Evolutionary conservation across 1,140 invertebrate species (phyloP).

Genomic region (Chymomyza costata): DNA sequence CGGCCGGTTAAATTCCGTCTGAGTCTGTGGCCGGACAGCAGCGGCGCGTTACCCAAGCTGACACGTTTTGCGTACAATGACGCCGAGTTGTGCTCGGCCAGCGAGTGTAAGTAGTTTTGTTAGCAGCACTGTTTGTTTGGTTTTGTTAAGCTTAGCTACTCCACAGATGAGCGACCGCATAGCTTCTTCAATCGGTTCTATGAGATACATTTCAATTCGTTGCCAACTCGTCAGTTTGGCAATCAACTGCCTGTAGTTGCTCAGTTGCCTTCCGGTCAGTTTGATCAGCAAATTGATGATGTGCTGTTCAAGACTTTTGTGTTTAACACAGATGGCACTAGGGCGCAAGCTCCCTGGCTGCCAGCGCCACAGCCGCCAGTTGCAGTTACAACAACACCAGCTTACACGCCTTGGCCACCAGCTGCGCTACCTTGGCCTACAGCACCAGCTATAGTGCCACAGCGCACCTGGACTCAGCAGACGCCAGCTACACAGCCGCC

Average conservation of each 20-base stretch:
- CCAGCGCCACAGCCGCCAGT: not conserved
- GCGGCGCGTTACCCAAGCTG: slow-evolving; percentile 38
- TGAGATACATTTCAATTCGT: slow-evolving; percentile 12
- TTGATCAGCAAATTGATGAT: too few relatives aligned
- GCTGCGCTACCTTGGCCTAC: not conserved
- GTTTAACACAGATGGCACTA: not conserved
- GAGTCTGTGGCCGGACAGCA: slow-evolving; percentile 12
- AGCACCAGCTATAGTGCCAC: not conserved
- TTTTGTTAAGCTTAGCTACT: not conserved
- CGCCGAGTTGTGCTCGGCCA: slow-evolving; percentile 21
- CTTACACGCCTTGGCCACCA: not conserved
- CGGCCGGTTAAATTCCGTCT: slow-evolving; percentile 28
- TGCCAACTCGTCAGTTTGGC: slow-evolving; percentile 3
- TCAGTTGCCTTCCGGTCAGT: not conserved
- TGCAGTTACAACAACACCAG: not conserved
- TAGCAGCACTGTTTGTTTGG: too few relatives aligned
- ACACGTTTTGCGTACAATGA: slow-evolving; percentile 28
- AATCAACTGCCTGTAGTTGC: slow-evolving; percentile 16
- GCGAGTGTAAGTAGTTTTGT: slow-evolving; percentile 39
- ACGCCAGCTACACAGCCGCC: not conserved
- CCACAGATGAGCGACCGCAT: slow-evolving; percentile 26
- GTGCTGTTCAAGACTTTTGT: not conserved
- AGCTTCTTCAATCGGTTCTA: slow-evolving; percentile 45
- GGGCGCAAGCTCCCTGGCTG: not conserved
- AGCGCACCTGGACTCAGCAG: not conserved